These are phyloP conservation scores for Rhopalosiphum padi DNA, from an alignment of 1,140 invertebrate genomes.

Conservation along the genomic window DNA sequence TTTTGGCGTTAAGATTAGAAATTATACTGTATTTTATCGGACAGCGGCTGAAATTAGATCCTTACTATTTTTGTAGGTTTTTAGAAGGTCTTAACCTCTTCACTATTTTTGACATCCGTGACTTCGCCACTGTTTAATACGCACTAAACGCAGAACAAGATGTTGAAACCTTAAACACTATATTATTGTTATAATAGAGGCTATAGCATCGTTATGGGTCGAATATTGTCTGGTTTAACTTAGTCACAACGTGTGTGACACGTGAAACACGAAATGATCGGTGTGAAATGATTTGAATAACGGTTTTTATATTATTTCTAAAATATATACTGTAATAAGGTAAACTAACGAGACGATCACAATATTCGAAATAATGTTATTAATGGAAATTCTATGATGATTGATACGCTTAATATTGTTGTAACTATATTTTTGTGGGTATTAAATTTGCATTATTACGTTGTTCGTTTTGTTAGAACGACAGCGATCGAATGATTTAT, in stretches of 20 bases:
- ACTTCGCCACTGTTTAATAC: not conserved
- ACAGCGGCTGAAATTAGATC: not conserved
- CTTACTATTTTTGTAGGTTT: not conserved
- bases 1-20: not conserved
- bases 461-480: not conserved
- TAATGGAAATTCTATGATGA: slow-evolving; percentile 3
- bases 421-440: not conserved
- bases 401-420: not conserved
- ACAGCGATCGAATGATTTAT: not conserved
- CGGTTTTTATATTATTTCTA: not conserved
- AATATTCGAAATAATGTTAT: not conserved
- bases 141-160: not conserved
- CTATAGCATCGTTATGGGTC: not conserved
- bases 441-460: not conserved
- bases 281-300: no score
- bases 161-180: not conserved
- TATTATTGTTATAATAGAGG: not conserved
- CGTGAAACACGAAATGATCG: not conserved
- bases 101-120: not conserved
- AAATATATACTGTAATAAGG: not conserved
- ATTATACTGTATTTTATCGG: not conserved
- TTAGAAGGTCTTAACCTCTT: not conserved
- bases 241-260: not conserved
- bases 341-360: not conserved
- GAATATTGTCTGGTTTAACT: not conserved